These are phyloP conservation scores for Spermophilus dauricus DNA, from an alignment of 2,113 vertebrate species.

Conservation along the genomic window DNA sequence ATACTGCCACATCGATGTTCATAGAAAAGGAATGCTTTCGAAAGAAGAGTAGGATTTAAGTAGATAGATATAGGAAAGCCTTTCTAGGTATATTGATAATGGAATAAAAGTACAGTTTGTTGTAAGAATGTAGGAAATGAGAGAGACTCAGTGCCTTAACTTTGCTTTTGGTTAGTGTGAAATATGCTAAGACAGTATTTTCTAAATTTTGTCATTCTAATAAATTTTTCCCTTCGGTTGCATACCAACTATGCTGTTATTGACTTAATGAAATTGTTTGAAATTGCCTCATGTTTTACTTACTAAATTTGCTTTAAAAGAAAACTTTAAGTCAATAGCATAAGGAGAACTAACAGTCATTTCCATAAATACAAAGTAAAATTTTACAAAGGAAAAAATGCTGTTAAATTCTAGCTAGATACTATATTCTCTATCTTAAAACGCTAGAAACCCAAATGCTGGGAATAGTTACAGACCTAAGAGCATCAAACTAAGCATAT, in stretches of 20 bases:
- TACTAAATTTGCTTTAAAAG: not conserved
- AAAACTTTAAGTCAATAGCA: slow-evolving; percentile 33
- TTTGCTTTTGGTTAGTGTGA: not conserved
- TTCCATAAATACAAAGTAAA: slow-evolving; percentile 39
- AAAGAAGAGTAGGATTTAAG: not conserved
- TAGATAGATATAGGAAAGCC: not conserved
- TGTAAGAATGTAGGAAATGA: not conserved
- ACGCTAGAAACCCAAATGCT: not conserved
- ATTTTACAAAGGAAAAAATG: not conserved
- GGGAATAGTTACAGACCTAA: not conserved
- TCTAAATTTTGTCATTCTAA: not conserved
- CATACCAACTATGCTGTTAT: not conserved
- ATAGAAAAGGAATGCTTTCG: not conserved
- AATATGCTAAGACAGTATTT: not conserved
- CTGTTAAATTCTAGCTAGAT: not conserved
- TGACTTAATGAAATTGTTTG: not conserved
- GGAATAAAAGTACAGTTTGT: not conserved
- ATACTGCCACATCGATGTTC: too few relatives aligned
- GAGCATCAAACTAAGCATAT: not conserved
- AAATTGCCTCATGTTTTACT: not conserved
- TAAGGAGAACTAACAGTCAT: slow-evolving; percentile 2
- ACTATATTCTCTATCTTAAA: not conserved
- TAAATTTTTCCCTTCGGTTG: not conserved
- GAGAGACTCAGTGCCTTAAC: not conserved
- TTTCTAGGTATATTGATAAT: not conserved